These are phyloP conservation scores for Rhingia campestris DNA, from an alignment of 2,888 invertebrate genomes.

Conservation along the genomic window DNA sequence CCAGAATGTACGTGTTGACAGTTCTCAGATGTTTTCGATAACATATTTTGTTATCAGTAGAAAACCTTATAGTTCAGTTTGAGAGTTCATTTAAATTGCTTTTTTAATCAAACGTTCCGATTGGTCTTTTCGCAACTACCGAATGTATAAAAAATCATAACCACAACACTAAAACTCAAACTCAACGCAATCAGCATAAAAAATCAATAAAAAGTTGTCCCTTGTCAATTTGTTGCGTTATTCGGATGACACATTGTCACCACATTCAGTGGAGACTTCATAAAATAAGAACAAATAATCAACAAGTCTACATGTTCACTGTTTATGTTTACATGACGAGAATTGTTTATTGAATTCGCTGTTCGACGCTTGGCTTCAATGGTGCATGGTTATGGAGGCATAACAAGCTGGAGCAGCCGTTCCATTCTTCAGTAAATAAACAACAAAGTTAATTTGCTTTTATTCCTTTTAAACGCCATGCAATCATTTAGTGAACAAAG, in stretches of 20 bases:
- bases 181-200: neutral
- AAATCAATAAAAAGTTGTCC: neutral
- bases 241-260: slow-evolving; percentile 14
- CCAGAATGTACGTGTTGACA: too few species aligned
- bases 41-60: too few species aligned
- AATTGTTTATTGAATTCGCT: slow-evolving; percentile 12
- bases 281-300: neutral
- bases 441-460: slow-evolving; percentile 37
- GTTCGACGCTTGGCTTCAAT: neutral
- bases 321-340: slow-evolving; percentile 28
- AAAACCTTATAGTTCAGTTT: too few species aligned
- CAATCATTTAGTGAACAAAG: slow-evolving; percentile 8
- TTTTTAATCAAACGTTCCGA: too few species aligned
- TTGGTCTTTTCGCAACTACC: neutral
- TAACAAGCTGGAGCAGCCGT: slow-evolving; percentile 13
- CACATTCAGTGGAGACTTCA: neutral
- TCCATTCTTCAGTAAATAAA: slow-evolving; percentile 34
- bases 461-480: slow-evolving; percentile 10
- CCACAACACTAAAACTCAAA: neutral
- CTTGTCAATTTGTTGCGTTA: slow-evolving; percentile 6
- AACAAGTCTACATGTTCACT: slow-evolving; percentile 25
- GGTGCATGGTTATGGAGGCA: neutral
- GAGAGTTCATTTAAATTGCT: too few species aligned
- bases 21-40: too few species aligned
- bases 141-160: neutral